Evolutionary conservation across 2,888 invertebrate species (phyloP).

Genomic region (Tridacna crocea): DNA sequence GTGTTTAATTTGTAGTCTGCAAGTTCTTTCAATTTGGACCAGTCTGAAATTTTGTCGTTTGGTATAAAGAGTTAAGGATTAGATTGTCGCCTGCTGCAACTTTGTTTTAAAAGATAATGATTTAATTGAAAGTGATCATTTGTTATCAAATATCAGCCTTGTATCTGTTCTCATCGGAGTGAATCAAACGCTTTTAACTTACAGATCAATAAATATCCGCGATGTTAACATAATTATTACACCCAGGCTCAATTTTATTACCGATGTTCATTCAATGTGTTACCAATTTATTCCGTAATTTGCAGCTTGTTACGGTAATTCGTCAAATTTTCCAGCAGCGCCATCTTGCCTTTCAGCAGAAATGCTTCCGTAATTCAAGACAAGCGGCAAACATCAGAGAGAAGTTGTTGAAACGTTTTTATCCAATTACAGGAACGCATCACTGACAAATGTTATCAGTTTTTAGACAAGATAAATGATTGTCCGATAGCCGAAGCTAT

Average conservation of each 20-base stretch:
- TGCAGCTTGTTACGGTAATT: conserved; percentile 10
- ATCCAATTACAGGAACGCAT: conserved; percentile 15
- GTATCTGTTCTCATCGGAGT: not conserved
- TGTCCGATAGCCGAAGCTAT: conserved; percentile 12
- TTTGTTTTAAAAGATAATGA: too few species aligned
- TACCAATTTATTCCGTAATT: conserved; percentile 20
- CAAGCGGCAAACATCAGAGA: conserved; percentile 22
- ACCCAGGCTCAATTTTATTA: conserved; percentile 9
- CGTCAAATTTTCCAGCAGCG: conserved; percentile 10
- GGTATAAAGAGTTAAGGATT: too few species aligned
- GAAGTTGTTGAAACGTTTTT: conserved; percentile 16
- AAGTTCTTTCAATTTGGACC: too few species aligned
- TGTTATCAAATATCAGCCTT: not conserved
- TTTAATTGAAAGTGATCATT: not conserved
- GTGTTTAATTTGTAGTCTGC: too few species aligned
- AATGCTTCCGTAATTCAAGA: conserved; percentile 3
- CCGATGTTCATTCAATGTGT: conserved; percentile 18
- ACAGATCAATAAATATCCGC: conserved; percentile 16
- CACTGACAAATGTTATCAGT: conserved; percentile 26
- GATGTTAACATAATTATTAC: conserved; percentile 16
- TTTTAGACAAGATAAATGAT: conserved; percentile 17
- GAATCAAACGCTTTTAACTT: conserved; percentile 18
- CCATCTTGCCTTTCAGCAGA: not conserved
- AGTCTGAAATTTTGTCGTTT: too few species aligned
- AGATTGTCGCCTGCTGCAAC: too few species aligned